A percentile compares a stretch with the other conserved stretches of the same genome.
These are phyloP conservation scores for Drosophila pseudoobscura DNA, from an alignment of 1,140 invertebrate species.

Conservation along the genomic window DNA sequence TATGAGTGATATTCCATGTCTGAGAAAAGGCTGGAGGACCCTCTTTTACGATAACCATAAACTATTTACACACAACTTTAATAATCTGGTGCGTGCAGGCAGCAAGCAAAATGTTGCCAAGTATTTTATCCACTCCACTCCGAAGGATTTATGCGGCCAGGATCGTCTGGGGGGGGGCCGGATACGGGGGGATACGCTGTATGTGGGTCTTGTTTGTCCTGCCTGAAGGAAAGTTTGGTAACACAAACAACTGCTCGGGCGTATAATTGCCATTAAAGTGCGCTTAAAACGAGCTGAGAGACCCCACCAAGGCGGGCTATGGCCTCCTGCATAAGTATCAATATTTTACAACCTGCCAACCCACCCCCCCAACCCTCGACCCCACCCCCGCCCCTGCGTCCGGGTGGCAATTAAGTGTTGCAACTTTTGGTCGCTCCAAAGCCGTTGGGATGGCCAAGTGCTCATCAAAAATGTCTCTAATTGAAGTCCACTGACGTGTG, in stretches of 20 bases:
- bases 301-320: conserved; percentile 33
- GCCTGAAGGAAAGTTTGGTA: conserved; percentile 47
- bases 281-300: conserved; percentile 61
- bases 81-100: conserved; percentile 53
- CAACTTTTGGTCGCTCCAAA: conserved; percentile 33
- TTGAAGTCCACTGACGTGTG: conserved; percentile 30
- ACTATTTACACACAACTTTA: conserved; percentile 76
- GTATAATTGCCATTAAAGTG: conserved; percentile 77
- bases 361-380: too few relatives aligned
- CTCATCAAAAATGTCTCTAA: conserved; percentile 29
- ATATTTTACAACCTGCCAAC: conserved; percentile 49
- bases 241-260: conserved; percentile 61
- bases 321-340: conserved; percentile 49
- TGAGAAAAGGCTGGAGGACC: not conserved
- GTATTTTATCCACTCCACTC: conserved; percentile 49
- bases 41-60: conserved; percentile 74
- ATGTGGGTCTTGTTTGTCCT: conserved; percentile 31
- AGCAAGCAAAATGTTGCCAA: conserved; percentile 54
- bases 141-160: conserved; percentile 63
- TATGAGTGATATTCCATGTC: conserved; percentile 76
- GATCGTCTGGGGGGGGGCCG: conserved; percentile 12
- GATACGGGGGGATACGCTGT: not conserved
- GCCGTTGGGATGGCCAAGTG: conserved; percentile 6
- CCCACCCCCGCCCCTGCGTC: too few relatives aligned
- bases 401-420: conserved; percentile 44